Conservation (phyloP, 2,797 vertebrate genomes). For the Intellagama lesueurii region DNA sequence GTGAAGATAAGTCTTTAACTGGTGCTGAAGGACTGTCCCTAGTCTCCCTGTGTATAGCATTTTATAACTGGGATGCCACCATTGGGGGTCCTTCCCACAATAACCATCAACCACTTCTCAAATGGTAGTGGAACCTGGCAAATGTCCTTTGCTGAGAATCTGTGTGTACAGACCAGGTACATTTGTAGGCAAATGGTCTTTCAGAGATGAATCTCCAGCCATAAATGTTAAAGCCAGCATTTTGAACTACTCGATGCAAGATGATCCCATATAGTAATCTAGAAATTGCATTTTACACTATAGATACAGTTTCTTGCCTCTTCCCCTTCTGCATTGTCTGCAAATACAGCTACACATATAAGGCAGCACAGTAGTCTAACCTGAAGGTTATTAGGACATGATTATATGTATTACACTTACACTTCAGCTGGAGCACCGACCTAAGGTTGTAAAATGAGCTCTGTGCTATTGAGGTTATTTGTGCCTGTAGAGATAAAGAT, state of each 20-base stretch:
- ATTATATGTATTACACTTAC: no score
- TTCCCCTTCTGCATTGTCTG: no score
- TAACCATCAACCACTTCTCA: background rate
- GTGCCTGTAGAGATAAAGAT: no score
- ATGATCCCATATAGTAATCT: background rate
- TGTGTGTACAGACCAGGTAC: background rate
- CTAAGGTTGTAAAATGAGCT: background rate
- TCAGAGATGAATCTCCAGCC: background rate
- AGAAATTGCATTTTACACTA: background rate
- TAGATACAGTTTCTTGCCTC: background rate
- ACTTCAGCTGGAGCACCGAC: background rate
- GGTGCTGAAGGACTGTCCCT: background rate
- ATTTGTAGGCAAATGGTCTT: background rate
- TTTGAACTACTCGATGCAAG: background rate
- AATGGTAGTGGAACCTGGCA: background rate
- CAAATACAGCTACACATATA: background rate
- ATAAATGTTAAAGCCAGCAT: background rate
- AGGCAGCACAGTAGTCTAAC: background rate
- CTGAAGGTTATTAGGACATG: background rate
- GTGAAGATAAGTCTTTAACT: background rate
- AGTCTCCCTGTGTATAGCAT: background rate
- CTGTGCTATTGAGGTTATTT: background rate
- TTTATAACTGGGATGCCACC: background rate
- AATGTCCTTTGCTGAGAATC: background rate
- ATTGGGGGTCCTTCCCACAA: no score